Conservation (phyloP, 2,797 vertebrate species). For the Epinephelus malabaricus region DNA sequence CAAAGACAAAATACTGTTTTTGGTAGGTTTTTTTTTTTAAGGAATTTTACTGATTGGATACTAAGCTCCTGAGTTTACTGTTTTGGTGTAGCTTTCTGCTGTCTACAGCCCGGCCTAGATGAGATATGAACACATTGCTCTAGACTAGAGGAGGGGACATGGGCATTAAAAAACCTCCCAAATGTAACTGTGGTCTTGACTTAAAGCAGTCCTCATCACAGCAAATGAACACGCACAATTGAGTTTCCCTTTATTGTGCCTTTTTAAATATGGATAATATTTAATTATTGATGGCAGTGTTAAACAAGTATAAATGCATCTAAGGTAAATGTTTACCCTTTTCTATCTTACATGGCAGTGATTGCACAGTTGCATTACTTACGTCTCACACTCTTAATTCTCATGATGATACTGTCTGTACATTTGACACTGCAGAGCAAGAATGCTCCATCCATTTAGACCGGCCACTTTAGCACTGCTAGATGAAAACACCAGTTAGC, state of each 20-base stretch:
- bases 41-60: not conserved
- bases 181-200: not conserved
- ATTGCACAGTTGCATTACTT: not conserved
- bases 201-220: not conserved
- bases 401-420: conserved; percentile 10
- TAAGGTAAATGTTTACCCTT: not conserved
- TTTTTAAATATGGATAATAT: not conserved
- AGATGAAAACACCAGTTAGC: conserved; percentile 56
- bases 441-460: conserved; percentile 20
- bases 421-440: conserved; percentile 9
- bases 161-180: not conserved
- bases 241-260: not conserved
- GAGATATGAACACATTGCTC: not conserved
- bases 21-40: not conserved
- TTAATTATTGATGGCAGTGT: not conserved
- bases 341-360: not conserved
- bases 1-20: not conserved
- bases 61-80: not conserved
- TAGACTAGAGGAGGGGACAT: not conserved
- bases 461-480: conserved; percentile 21
- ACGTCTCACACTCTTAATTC: not conserved
- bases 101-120: not conserved
- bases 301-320: not conserved
- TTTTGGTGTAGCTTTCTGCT: not conserved
- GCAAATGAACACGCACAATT: not conserved